These are phyloP conservation scores for Rhynchophorus ferrugineus DNA, from an alignment of 1,140 invertebrate species.

Conservation along the genomic window DNA sequence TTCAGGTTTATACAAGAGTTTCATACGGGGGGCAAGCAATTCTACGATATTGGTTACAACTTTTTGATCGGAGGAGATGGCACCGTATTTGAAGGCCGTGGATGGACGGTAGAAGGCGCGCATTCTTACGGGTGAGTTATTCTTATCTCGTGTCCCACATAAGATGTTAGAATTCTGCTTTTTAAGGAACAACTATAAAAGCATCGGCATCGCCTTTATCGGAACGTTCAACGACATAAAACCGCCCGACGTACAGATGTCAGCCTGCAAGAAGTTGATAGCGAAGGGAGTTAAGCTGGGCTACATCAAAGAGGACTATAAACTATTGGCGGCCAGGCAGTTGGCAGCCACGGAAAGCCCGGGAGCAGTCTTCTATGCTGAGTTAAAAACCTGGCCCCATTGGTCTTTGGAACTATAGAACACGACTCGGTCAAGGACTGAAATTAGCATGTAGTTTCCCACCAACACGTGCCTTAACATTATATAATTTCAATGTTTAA, in stretches of 20 bases:
- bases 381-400: conserved; percentile 10
- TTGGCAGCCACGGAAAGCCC: conserved; percentile 14
- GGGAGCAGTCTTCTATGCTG: conserved; percentile 2
- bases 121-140: not conserved
- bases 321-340: conserved; percentile 38
- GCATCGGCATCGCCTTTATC: conserved; percentile 61
- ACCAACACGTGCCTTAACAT: too few species aligned
- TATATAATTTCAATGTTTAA: too few species aligned
- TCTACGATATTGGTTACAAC: conserved; percentile 53
- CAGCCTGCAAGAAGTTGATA: conserved; percentile 31
- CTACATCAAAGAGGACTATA: conserved; percentile 34
- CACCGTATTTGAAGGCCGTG: conserved; percentile 54
- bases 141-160: conserved; percentile 11
- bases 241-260: conserved; percentile 25
- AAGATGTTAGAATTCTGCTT: not conserved
- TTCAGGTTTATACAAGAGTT: conserved; percentile 52
- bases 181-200: conserved; percentile 52
- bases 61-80: conserved; percentile 63
- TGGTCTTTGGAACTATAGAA: conserved; percentile 7
- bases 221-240: conserved; percentile 47
- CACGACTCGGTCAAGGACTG: not conserved
- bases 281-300: conserved; percentile 31
- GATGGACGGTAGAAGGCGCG: conserved; percentile 41
- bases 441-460: too few species aligned
- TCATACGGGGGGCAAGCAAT: conserved; percentile 58